A percentile compares a stretch with the other conserved stretches of the same genome.
Evolutionary conservation across 2,113 vertebrate genomes (phyloP).

Genomic region (Sylvilagus bachmani): DNA sequence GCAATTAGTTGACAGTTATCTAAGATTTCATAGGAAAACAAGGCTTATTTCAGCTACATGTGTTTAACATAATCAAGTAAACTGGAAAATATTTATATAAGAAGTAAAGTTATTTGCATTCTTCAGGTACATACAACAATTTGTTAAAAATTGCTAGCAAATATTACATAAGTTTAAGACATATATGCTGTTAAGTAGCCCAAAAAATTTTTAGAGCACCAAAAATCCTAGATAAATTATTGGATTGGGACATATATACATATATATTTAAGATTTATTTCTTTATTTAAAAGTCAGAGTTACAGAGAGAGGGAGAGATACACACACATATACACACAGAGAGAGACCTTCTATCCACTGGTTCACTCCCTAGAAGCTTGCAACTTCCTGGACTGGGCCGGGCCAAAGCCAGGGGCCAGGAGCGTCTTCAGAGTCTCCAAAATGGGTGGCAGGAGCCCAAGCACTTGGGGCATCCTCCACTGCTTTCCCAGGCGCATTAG

Average conservation of each 20-base stretch:
- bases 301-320: no score
- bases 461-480: no score
- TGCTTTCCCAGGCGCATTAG: no score
- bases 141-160: slow-evolving; percentile 39
- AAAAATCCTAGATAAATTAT: slow-evolving; percentile 4
- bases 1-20: not conserved
- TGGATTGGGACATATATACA: not conserved
- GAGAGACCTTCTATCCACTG: no score
- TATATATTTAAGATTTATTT: no score
- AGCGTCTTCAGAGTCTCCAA: no score
- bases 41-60: not conserved
- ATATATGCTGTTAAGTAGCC: not conserved
- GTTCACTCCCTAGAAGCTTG: no score
- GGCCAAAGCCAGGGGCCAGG: no score
- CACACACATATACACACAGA: no score
- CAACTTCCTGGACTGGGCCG: no score
- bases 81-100: slow-evolving; percentile 48
- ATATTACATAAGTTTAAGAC: slow-evolving; percentile 50
- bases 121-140: not conserved
- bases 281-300: no score
- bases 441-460: no score
- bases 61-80: slow-evolving; percentile 34
- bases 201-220: not conserved
- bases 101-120: not conserved
- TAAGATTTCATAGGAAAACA: slow-evolving; percentile 35